Percentiles rank a stretch among this genome's conserved stretches.
These are phyloP conservation scores for Toxotes chatareus DNA, from an alignment of 2,113 vertebrate genomes.

Conservation along the genomic window DNA sequence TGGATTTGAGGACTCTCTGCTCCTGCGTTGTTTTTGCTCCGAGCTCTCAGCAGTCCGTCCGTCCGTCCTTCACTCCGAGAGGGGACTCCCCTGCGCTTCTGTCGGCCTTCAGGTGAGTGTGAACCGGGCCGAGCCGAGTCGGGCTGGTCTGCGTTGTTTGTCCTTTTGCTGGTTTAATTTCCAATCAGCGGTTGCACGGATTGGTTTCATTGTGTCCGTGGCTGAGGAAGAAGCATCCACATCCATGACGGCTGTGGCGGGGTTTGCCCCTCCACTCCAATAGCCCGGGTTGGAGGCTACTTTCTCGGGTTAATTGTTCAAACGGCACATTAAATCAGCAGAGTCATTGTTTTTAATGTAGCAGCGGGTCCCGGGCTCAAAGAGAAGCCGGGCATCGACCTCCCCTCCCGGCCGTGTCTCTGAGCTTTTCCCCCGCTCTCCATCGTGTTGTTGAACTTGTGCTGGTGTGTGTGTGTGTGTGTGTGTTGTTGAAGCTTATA, in stretches of 20 bases:
- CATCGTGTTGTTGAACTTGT: conserved; percentile 46
- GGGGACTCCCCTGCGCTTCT: conserved; percentile 61
- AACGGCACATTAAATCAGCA: neutral
- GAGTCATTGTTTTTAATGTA: neutral
- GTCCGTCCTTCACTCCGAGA: conserved; percentile 62
- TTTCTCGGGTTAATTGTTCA: neutral
- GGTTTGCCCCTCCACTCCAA: neutral
- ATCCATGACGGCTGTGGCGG: neutral
- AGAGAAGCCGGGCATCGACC: neutral
- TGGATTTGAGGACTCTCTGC: conserved; percentile 60
- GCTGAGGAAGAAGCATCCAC: conserved; percentile 14
- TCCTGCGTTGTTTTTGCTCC: conserved; percentile 52
- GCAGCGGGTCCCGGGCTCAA: neutral
- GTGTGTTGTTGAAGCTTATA: neutral
- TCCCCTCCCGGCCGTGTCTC: neutral
- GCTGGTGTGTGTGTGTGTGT: conserved; percentile 4
- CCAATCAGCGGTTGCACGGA: neutral
- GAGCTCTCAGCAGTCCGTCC: conserved; percentile 41
- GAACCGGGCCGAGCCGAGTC: neutral
- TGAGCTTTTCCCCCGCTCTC: neutral
- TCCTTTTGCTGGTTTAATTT: too few species aligned
- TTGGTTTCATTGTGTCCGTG: conserved; percentile 2
- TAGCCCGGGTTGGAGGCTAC: neutral
- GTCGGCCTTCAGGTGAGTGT: conserved; percentile 69
- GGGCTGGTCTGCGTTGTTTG: too few species aligned